Evolutionary conservation across 35 echinoderm and acorn worm species (phyloP).

Genomic region (Patiria miniata): DNA sequence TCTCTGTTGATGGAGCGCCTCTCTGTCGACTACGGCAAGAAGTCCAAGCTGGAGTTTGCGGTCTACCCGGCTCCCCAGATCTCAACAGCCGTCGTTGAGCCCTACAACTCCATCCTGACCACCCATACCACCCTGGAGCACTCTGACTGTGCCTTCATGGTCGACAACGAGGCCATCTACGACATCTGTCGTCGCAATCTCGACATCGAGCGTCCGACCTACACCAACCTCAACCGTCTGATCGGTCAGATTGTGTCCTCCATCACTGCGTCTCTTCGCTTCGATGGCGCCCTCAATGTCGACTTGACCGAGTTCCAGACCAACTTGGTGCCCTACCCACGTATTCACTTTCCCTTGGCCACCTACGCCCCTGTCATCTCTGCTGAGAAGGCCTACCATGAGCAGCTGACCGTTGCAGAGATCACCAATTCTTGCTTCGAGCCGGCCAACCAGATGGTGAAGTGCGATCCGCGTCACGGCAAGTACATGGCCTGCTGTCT

Average conservation of each 20-base stretch:
- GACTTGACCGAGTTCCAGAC: conserved; percentile 85
- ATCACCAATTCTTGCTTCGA: conserved; percentile 94
- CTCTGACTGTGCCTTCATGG: conserved; percentile 88
- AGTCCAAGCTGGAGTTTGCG: conserved; percentile 68
- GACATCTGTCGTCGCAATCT: conserved; percentile 74
- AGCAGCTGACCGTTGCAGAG: conserved; percentile 70
- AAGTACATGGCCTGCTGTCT: conserved; percentile 99
- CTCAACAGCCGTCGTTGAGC: conserved; percentile 75
- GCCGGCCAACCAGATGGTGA: conserved; percentile 95
- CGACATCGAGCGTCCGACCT: conserved; percentile 71
- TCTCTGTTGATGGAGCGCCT: conserved; percentile 54
- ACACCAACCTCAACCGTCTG: conserved; percentile 76
- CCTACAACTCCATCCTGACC: conserved; percentile 80
- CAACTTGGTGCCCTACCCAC: conserved; percentile 85
- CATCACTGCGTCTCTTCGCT: conserved; percentile 72
- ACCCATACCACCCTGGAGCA: conserved; percentile 83
- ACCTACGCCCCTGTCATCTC: conserved; percentile 78
- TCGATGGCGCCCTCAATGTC: conserved; percentile 75
- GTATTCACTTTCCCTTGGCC: conserved; percentile 77
- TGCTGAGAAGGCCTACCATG: conserved; percentile 57
- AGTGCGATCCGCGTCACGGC: conserved; percentile 93
- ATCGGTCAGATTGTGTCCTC: conserved; percentile 78
- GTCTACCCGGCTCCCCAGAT: conserved; percentile 74
- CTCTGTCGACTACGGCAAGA: conserved; percentile 63
- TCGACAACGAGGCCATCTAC: conserved; percentile 87